Base-by-base conservation (phyloP, 2,113 vertebrate genomes). In the Pelobates fuscus region DNA sequence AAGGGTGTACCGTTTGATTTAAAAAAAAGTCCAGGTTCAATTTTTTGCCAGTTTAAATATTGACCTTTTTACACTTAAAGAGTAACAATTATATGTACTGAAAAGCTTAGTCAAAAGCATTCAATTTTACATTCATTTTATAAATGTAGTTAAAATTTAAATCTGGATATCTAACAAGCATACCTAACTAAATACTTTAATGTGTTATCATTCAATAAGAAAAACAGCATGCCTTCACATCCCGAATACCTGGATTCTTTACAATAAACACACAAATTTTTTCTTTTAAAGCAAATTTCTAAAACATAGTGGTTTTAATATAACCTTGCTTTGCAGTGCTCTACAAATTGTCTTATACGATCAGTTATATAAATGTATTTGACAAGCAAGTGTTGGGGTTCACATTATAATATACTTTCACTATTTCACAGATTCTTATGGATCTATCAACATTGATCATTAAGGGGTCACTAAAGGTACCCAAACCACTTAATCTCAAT, bases 21-120 rank as follows among this genome's bases (percentile, higher is more conserved):
- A 14, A 41, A 64, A 54, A 32, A 67, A 67, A 49, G 55, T 29
- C n/a, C 73, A 67, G 65, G 32, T 77, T n/a, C 21, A 25, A 14
- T 21, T 41, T 29, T 30, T 32, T 61, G 73, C 73, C 73, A 77
- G 54, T 52, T 24, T 41, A 77, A 77, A 77, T 68, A 77, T 77
- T 77, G 64, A 68, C 73, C 59, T 52, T 68, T 66, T 68, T 68
- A 61, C 25, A 73, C 71, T 65, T 66, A 66, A 58, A 30, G 21
- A 60, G 55, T 30, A 77, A 68, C 73, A 77, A 77, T 77, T 67
- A 68, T 58, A 25, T 52, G 73, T 77, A 77, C 54, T 77, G 73
- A 77, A 77, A 68, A 52, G 49, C 49, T 61, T 44, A 68, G 64
- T 77, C 65, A 77, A 29, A 68, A 68, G 73, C 73, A 49, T 67